These are phyloP conservation scores for Choristoneura fumiferana DNA, from an alignment of 1,140 invertebrate genomes.

Conservation along the genomic window DNA sequence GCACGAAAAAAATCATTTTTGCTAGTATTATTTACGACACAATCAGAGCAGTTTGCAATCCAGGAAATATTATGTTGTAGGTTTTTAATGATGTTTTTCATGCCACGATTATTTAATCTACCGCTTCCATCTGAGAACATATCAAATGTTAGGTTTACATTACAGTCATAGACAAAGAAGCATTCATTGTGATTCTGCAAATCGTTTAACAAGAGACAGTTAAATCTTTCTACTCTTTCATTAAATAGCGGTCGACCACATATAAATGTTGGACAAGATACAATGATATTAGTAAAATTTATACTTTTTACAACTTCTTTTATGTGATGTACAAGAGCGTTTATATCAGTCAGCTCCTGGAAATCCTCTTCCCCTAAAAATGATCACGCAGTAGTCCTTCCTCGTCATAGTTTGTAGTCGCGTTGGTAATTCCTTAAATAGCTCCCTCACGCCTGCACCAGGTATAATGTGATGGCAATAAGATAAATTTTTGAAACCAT, in stretches of 20 bases:
- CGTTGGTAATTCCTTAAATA: too few species aligned
- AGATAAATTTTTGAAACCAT: too few species aligned
- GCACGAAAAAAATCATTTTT: too few species aligned
- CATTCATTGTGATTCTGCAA: not conserved
- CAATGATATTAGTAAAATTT: not conserved
- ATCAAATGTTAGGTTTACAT: too few species aligned
- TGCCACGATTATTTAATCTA: too few species aligned
- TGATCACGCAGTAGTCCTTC: not conserved
- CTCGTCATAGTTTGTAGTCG: not conserved
- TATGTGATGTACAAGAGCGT: not conserved
- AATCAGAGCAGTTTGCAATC: too few species aligned
- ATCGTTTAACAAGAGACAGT: not conserved
- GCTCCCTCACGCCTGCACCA: too few species aligned
- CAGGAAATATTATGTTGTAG: too few species aligned
- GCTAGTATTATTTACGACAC: too few species aligned
- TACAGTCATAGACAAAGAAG: not conserved
- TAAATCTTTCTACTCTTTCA: not conserved
- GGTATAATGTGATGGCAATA: too few species aligned
- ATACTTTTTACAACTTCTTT: not conserved
- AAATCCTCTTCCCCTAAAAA: not conserved
- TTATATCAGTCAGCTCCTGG: not conserved
- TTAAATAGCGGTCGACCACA: not conserved
- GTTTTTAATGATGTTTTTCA: too few species aligned
- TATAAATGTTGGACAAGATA: not conserved
- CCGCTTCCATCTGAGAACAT: too few species aligned